Conservation (phyloP, 1,140 invertebrate genomes). For the Oedothorax gibbosus region DNA sequence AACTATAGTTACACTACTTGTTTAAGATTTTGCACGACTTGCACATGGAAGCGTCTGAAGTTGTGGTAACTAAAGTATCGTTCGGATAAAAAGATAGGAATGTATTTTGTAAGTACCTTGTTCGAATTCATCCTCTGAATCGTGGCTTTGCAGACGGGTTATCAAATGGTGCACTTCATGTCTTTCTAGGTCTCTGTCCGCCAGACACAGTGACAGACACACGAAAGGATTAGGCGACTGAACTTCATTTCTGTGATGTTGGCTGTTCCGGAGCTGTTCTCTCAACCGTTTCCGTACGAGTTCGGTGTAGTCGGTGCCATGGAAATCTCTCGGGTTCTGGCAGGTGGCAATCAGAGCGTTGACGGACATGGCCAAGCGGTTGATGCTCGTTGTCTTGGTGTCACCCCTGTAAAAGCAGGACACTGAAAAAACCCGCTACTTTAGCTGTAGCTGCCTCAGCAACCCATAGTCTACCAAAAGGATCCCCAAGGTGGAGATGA, state of each 20-base stretch:
- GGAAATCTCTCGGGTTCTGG: conserved; percentile 20
- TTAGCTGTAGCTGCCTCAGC: no score
- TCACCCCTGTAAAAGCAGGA: neutral
- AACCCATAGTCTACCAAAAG: no score
- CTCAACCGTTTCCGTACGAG: neutral
- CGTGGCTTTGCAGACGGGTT: neutral
- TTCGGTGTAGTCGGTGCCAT: conserved; percentile 15
- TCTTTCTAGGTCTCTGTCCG: neutral
- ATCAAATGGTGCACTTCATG: neutral
- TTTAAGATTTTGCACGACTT: no score
- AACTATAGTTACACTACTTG: no score
- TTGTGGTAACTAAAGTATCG: no score
- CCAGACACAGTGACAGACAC: conserved; percentile 17
- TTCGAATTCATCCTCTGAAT: no score
- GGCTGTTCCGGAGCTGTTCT: neutral
- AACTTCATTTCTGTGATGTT: neutral
- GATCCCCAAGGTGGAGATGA: no score
- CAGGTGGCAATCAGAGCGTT: conserved; percentile 29
- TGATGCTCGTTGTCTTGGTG: neutral
- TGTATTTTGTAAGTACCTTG: no score
- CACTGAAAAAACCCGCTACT: no score
- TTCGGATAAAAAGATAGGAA: no score
- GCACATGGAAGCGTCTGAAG: no score
- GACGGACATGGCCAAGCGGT: conserved; percentile 2
- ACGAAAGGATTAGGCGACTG: neutral